Evolutionary conservation across 2,888 invertebrate genomes (phyloP), one percentile per base, ranked within the genome.

Genomic region (Drosophila mulleri): DNA sequence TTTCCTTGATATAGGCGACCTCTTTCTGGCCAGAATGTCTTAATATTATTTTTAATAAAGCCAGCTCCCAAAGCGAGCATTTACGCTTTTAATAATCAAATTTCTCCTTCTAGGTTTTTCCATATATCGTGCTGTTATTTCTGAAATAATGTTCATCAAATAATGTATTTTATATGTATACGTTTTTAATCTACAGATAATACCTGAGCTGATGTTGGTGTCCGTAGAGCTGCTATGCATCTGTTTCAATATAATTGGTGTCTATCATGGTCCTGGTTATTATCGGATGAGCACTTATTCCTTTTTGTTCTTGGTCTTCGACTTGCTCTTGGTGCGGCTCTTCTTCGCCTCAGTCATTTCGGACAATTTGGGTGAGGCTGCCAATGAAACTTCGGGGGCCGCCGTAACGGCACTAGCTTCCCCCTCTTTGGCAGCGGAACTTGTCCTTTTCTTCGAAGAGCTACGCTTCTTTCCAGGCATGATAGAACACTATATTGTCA

Each of bases 391-490:
- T 2, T 50, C 48, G 0, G 32, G 39, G 6, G n/a, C 23, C 9
- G 48, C 26, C 9, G 48, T 16, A 8, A 16, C 8, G 11, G 35
- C 26, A 3, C 6, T 37, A 29, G 8, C 8, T 11, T 14, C 20
- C 7, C 16, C 16, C 8, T 29, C 42, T 0, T 58, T 62, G 4
- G 14, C 32, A 11, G 6, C 20, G 12, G 67, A 8, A 1, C 9
- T 18, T 0, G 48, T 6, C 0, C 52, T 6, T 16, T 74, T 79
- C 35, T 79, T 70, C 11, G 35, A 23, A 9, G 47, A 12, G n/a
- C 37, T 50, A 0, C 45, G 44, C 16, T 82, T 83, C 42, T 83
- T 88, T n/a, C 29, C 61, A n/a, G 75, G 50, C 64, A 63, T 58
- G 16, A 48, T 82, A 45, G 37, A 53, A 35, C 39, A 63, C n/a